These are phyloP conservation scores for zebrafish (Danio rerio) DNA, from an alignment of 2,113 vertebrate genomes.

Conservation along the genomic window DNA sequence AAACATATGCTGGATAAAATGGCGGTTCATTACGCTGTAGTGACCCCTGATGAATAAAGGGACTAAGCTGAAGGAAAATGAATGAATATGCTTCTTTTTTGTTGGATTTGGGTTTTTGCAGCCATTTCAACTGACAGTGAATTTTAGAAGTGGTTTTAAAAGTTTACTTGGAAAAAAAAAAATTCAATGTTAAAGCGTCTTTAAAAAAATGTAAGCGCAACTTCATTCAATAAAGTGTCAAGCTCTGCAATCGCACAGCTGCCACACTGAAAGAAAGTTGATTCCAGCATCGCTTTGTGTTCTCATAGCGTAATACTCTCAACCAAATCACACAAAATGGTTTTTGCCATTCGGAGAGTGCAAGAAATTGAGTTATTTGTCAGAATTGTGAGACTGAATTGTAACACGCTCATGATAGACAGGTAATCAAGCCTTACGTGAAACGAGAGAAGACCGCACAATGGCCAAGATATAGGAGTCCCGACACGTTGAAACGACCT, in stretches of 20 bases:
- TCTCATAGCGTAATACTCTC: conserved; percentile 17
- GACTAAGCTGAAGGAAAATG: too few relatives aligned
- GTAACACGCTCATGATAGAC: conserved; percentile 46
- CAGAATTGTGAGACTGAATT: conserved; percentile 47
- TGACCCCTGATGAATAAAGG: too few relatives aligned
- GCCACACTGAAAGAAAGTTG: conserved; percentile 1
- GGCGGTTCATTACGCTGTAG: too few relatives aligned
- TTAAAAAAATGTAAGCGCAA: background rate
- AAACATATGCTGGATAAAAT: too few relatives aligned
- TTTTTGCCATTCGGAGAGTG: conserved; percentile 29
- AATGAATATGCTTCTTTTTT: background rate
- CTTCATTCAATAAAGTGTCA: conserved; percentile 27
- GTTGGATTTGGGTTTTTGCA: background rate
- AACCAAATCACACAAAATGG: conserved; percentile 27
- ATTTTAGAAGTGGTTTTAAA: background rate
- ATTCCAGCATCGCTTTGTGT: conserved; percentile 19
- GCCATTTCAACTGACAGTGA: background rate
- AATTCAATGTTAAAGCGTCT: background rate
- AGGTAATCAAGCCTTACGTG: conserved; percentile 47
- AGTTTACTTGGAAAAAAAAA: too few relatives aligned
- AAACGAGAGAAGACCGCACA: conserved; percentile 35
- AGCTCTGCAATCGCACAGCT: background rate
- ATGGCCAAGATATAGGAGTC: conserved; percentile 22
- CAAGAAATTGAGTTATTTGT: conserved; percentile 34
- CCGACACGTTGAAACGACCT: conserved; percentile 1